Conservation (phyloP, 2,797 vertebrate genomes). For the Apodemus agrarius region DNA sequence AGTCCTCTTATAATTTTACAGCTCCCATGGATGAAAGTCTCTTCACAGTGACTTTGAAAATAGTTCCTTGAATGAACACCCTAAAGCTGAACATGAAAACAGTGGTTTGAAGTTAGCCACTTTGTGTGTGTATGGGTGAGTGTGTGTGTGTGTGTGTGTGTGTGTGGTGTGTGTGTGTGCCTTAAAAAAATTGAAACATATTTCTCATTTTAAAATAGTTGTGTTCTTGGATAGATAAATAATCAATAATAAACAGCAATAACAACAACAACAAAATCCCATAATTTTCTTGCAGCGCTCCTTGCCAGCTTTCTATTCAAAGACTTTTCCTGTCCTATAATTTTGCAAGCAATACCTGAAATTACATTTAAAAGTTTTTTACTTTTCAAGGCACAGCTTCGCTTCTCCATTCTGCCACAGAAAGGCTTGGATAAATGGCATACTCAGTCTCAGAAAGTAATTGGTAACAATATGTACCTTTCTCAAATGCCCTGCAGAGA, state of each 20-base stretch:
- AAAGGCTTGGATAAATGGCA: background rate
- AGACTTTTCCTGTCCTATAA: background rate
- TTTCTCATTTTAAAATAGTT: conserved; percentile 24
- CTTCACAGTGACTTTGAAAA: conserved; percentile 59
- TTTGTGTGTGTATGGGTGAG: background rate
- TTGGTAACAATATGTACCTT: background rate
- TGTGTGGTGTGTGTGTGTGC: background rate
- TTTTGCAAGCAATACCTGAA: conserved; percentile 21
- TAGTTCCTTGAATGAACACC: conserved; percentile 46
- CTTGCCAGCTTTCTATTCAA: background rate
- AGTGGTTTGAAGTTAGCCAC: conserved; percentile 40
- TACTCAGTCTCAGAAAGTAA: background rate
- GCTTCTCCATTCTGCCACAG: background rate
- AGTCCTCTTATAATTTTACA: conserved; percentile 37
- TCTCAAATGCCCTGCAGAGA: background rate
- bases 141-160: background rate
- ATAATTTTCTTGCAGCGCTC: background rate
- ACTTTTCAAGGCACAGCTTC: background rate
- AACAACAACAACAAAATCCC: background rate
- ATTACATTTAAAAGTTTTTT: background rate
- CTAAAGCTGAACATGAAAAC: background rate
- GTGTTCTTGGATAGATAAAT: background rate
- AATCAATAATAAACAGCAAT: background rate
- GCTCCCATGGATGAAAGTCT: conserved; percentile 19
- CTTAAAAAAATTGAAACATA: background rate